These are phyloP conservation scores for Amphipoea oculea DNA, from an alignment of 2,888 invertebrate genomes.

Conservation along the genomic window DNA sequence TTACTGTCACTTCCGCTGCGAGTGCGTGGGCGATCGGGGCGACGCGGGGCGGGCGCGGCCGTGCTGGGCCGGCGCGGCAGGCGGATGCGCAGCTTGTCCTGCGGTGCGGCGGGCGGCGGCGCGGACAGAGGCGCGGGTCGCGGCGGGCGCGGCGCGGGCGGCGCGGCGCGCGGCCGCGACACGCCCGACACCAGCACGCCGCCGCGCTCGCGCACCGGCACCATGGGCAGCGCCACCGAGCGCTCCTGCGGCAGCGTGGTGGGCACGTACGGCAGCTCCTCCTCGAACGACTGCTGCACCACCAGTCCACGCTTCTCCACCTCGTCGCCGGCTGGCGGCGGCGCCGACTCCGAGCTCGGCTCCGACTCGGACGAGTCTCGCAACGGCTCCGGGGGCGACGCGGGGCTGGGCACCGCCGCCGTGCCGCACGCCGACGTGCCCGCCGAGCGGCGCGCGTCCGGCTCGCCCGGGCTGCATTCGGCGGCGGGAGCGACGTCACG, in stretches of 20 bases:
- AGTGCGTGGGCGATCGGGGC: conserved; percentile 72
- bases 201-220: conserved; percentile 92
- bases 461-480: conserved; percentile 57
- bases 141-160: conserved; percentile 60
- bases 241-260: conserved; percentile 97
- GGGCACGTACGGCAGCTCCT: conserved; percentile 96
- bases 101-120: conserved; percentile 67
- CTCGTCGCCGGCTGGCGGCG: conserved; percentile 85
- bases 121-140: conserved; percentile 76
- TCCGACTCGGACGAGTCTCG: conserved; percentile 93
- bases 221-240: conserved; percentile 94
- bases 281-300: conserved; percentile 95
- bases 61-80: conserved; percentile 81
- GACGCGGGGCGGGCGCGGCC: conserved; percentile 55
- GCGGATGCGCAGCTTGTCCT: conserved; percentile 82
- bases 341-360: conserved; percentile 87
- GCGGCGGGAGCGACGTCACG: conserved; percentile 50
- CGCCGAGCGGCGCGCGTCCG: background rate
- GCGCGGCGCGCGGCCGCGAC: conserved; percentile 89
- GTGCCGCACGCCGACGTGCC: conserved; percentile 12
- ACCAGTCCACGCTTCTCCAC: conserved; percentile 93
- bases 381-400: conserved; percentile 54
- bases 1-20: conserved; percentile 81
- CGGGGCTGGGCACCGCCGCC: conserved; percentile 39
- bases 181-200: conserved; percentile 83